Conservation (phyloP, 2,797 vertebrate species). For the Cichlasoma orientale region DNA sequence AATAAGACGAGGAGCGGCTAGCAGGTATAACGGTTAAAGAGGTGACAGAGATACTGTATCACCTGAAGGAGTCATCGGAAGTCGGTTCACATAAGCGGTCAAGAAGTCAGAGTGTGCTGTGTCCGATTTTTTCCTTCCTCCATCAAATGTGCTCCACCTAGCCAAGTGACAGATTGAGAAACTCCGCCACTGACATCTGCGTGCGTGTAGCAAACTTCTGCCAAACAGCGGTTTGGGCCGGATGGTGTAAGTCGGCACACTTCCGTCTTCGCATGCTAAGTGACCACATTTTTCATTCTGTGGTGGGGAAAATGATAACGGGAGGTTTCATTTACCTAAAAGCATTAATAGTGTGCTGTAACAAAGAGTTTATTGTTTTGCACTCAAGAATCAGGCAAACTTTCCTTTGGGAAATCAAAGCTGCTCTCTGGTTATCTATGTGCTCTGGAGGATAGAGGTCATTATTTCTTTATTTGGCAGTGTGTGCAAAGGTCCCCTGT, state of each 20-base stretch:
- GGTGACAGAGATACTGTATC: neutral
- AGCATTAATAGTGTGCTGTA: neutral
- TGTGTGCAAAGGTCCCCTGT: no score
- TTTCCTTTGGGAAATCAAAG: neutral
- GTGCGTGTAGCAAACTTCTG: constrained; percentile 64
- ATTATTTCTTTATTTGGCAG: no score
- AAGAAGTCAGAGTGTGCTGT: constrained; percentile 15
- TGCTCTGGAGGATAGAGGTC: no score
- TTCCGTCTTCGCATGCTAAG: neutral
- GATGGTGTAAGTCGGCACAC: neutral
- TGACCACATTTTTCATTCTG: neutral
- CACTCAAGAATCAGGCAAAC: neutral
- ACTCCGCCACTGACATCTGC: constrained; percentile 75
- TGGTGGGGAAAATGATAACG: neutral
- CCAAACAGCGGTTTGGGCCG: neutral
- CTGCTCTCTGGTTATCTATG: neutral
- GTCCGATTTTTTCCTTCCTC: constrained; percentile 27
- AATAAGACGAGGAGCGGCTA: constrained; percentile 7
- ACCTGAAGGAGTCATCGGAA: constrained; percentile 8
- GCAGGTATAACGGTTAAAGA: constrained; percentile 9
- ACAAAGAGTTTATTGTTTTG: neutral
- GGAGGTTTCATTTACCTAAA: neutral
- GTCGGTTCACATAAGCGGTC: constrained; percentile 5
- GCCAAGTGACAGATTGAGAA: constrained; percentile 75
- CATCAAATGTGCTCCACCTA: constrained; percentile 47